Evolutionary conservation across 2,888 invertebrate genomes (phyloP).

Genomic region (Caenorhabditis wallacei): DNA sequence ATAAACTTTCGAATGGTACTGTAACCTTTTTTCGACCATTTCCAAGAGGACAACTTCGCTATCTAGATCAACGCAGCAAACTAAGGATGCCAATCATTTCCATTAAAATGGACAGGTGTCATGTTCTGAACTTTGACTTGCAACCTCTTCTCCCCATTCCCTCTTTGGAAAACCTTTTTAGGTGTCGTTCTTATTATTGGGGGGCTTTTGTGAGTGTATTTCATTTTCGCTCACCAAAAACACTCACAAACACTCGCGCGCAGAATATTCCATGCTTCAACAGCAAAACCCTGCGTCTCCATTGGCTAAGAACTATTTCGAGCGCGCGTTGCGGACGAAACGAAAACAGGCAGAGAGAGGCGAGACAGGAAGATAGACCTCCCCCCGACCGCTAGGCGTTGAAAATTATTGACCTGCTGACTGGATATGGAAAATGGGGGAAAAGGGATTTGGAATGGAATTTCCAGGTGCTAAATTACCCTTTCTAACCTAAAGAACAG

Average conservation of each 20-base stretch:
- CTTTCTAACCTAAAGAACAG: not conserved
- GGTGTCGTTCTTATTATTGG: constrained; percentile 42
- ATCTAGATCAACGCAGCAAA: no score
- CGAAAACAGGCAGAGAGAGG: constrained; percentile 43
- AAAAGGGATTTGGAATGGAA: constrained; percentile 2
- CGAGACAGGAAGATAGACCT: constrained; percentile 5
- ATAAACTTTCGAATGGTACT: no score
- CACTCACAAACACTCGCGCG: constrained; percentile 34
- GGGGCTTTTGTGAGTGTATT: constrained; percentile 31
- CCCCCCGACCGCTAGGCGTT: constrained; percentile 34
- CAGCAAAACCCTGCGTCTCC: constrained; percentile 31
- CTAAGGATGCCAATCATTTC: no score
- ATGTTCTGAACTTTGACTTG: constrained; percentile 42
- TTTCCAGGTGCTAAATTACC: not conserved
- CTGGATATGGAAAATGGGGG: constrained; percentile 45
- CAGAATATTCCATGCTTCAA: constrained; percentile 63
- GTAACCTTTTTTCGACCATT: no score
- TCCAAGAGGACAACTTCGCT: no score
- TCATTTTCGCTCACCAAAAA: constrained; percentile 36
- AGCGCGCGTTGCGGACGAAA: constrained; percentile 20
- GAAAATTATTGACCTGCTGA: constrained; percentile 61
- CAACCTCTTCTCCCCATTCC: not conserved
- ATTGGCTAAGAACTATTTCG: not conserved
- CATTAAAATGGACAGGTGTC: no score
- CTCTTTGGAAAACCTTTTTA: constrained; percentile 14